Evolutionary conservation across 1,140 invertebrate species (phyloP), one percentile per base, ranked within the genome.

Genomic region (Orius insidiosus): DNA sequence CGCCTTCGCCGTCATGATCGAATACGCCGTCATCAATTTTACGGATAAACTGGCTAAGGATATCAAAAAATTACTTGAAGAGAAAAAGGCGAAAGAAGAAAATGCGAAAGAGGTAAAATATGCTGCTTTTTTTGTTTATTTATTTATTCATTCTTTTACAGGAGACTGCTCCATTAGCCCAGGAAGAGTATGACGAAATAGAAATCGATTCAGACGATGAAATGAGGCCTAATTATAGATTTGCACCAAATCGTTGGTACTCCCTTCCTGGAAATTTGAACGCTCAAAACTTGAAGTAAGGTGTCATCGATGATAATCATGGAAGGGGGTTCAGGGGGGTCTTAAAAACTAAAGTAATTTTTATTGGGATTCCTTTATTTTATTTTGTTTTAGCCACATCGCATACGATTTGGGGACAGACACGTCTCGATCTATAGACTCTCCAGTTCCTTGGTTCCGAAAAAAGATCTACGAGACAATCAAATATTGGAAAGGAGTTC

Each of bases 21-120:
- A 75, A 55, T 75, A 72, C 53, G 72, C 72, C 2, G 63, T 62
- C 45, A 72, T 75, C 48, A 74, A 75, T 56, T 74, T 72, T 56
- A 66, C 71, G 46, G 72, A 72, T 31, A 71, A 71, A 50, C 58
- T 66, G 24, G 57, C 60, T 1, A 58, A 55, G 3, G 59, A 64
- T 34, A 50, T 64, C 14, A 58, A 56, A 16, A 55, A 53, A 14
- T 55, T 58, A 32, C 46, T 56, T 11, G 56, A 61, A 19, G 56
- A 59, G 46, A 43, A 51, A 44, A 33, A 50, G 18, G 39, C 44
- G 18, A 39, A 42, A 31, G 42, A 46, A 13, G 50, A 47, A 45
- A 45, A 50, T 5, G 38, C 5, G 8, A 32, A 38, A 37, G 33
- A 33, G 9, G 3, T 24, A 24, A 48, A 44, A 5, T 11, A 7